Percentiles rank a stretch among this genome's conserved stretches.
Evolutionary conservation across 2,888 invertebrate genomes (phyloP).

Genomic region (Dasysyrphus tricinctus): DNA sequence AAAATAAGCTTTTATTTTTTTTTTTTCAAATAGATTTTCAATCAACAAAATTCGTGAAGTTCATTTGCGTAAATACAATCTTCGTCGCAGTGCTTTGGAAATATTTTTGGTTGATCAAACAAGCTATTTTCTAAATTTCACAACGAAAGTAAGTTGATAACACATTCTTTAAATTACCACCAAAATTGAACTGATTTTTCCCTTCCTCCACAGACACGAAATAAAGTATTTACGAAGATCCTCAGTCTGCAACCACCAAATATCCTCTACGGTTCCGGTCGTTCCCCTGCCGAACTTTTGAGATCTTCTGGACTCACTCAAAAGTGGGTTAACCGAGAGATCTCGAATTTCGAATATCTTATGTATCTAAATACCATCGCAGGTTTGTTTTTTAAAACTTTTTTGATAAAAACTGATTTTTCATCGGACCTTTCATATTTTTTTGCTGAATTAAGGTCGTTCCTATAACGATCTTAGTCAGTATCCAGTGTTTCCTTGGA

Average conservation of each 20-base stretch:
- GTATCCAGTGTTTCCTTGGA: slow-evolving; percentile 92
- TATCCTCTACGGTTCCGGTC: slow-evolving; percentile 85
- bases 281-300: slow-evolving; percentile 86
- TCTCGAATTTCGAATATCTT: slow-evolving; percentile 90
- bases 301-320: slow-evolving; percentile 86
- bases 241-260: slow-evolving; percentile 86
- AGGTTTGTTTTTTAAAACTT: slow-evolving; percentile 75
- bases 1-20: not conserved
- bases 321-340: slow-evolving; percentile 88
- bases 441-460: slow-evolving; percentile 84
- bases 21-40: slow-evolving; percentile 82
- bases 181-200: not conserved
- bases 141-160: slow-evolving; percentile 84
- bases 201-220: slow-evolving; percentile 84
- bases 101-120: slow-evolving; percentile 87
- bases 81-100: slow-evolving; percentile 87
- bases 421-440: not conserved
- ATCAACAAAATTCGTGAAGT: slow-evolving; percentile 86
- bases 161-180: not conserved
- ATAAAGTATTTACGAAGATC: slow-evolving; percentile 86
- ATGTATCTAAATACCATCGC: slow-evolving; percentile 91
- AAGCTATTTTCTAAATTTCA: slow-evolving; percentile 87
- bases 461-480: slow-evolving; percentile 92
- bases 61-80: slow-evolving; percentile 87
- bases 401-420: slow-evolving; percentile 3